These are phyloP conservation scores for Caranx melampygus DNA, from an alignment of 2,113 vertebrate species.

Conservation along the genomic window DNA sequence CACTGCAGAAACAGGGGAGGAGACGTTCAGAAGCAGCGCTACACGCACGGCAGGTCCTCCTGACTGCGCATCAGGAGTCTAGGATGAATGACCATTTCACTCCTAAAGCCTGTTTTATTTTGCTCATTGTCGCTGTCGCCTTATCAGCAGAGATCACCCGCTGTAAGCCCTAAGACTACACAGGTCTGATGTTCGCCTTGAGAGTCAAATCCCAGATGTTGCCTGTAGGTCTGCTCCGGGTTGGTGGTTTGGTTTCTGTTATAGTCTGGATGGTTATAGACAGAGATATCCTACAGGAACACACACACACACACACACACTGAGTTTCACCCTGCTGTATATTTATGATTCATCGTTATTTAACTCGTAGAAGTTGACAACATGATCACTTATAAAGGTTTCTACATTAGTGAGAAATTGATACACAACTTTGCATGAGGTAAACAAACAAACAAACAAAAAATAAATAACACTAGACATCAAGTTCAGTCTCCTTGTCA, in stretches of 20 bases:
- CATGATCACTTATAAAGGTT: background rate
- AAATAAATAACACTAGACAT: background rate
- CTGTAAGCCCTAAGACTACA: background rate
- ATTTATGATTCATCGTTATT: background rate
- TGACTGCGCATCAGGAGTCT: slow-evolving; percentile 78
- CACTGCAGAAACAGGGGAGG: slow-evolving; percentile 82
- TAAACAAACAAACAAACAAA: background rate
- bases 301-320: background rate
- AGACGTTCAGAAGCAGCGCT: slow-evolving; percentile 71
- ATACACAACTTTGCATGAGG: background rate
- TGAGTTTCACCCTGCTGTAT: background rate
- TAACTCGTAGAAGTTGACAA: background rate
- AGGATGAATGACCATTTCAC: slow-evolving; percentile 59
- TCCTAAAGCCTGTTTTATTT: slow-evolving; percentile 36
- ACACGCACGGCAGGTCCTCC: slow-evolving; percentile 72
- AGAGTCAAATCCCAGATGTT: slow-evolving; percentile 49
- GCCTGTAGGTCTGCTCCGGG: slow-evolving; percentile 20
- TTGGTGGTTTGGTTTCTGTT: slow-evolving; percentile 19
- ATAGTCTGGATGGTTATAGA: slow-evolving; percentile 26
- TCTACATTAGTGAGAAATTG: background rate
- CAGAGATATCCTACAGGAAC: background rate
- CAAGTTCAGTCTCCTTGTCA: background rate
- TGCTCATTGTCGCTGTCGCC: slow-evolving; percentile 14
- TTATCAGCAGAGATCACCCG: slow-evolving; percentile 15
- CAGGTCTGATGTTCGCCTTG: background rate